phyloP scores from a whole-genome alignment of 2,797 vertebrate genomes.

The Catharus ustulatus region DNA sequence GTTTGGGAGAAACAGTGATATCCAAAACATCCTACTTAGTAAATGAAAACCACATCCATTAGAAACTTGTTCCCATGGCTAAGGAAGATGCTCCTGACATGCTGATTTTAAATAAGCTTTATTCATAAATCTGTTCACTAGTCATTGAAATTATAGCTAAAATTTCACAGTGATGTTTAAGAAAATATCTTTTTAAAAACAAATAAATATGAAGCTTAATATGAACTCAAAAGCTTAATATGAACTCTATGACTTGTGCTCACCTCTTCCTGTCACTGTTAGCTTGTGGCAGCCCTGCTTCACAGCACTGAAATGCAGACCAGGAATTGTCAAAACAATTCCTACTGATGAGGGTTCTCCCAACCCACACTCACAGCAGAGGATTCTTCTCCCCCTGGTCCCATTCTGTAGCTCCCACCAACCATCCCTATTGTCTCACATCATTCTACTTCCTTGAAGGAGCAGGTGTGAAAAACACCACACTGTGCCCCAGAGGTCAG shows the following conservation, averaged over 20 bases:
- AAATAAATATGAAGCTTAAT: conserved; percentile 1
- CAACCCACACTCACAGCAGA: background rate
- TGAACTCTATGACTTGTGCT: background rate
- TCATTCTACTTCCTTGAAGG: background rate
- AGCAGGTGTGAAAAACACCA: background rate
- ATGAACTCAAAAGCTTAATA: background rate
- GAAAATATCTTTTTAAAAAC: background rate
- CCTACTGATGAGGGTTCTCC: rapidly evolving
- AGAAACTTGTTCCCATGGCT: background rate
- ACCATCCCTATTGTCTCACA: background rate
- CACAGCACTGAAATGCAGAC: background rate
- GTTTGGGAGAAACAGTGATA: background rate
- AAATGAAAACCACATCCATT: background rate
- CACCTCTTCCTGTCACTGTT: background rate
- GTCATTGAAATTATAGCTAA: background rate
- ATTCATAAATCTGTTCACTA: background rate
- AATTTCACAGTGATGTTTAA: conserved; percentile 26
- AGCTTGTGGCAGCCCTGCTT: background rate
- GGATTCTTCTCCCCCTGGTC: background rate
- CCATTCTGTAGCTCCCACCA: background rate
- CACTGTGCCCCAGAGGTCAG: background rate
- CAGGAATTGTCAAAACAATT: background rate
- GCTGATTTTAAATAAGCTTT: background rate
- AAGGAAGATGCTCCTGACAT: background rate
- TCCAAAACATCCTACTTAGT: background rate